phyloP scores from a whole-genome alignment of 2,888 invertebrate genomes.

The Tetranychus piercei region DNA sequence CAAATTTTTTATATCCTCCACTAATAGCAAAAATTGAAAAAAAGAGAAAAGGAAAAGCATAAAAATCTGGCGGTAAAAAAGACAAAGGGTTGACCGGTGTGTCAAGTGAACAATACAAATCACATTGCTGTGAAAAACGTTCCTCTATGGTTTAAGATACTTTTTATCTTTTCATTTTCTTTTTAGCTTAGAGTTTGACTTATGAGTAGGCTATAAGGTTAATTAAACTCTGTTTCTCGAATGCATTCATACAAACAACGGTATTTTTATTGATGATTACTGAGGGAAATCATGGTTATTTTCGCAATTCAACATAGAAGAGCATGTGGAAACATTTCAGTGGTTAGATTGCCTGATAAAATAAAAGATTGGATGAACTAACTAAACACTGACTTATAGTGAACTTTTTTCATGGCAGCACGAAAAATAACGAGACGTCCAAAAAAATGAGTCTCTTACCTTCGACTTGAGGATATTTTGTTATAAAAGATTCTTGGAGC shows the following conservation, averaged over 20 bases:
- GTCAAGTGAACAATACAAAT: background rate
- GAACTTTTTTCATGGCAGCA: background rate
- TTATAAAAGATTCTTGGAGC: conserved; percentile 18
- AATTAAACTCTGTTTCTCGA: no score
- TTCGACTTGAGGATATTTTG: conserved; percentile 18
- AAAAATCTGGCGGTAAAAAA: background rate
- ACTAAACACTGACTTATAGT: background rate
- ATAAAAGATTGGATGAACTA: background rate
- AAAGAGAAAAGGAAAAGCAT: background rate
- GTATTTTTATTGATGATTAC: no score
- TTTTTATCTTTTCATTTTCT: no score
- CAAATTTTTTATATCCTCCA: background rate
- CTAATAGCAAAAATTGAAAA: background rate
- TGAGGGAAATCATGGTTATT: no score
- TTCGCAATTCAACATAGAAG: no score
- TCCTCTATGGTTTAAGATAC: no score
- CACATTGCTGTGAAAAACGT: background rate
- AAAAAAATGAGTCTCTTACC: background rate
- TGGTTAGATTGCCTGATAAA: no score
- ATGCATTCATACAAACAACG: no score
- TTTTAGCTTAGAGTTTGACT: no score
- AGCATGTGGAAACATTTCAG: no score
- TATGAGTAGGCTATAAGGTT: no score
- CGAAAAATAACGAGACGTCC: background rate
- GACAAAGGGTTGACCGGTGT: background rate